These are phyloP conservation scores for Amia ocellicauda DNA, from an alignment of 2,113 vertebrate species.

Conservation along the genomic window DNA sequence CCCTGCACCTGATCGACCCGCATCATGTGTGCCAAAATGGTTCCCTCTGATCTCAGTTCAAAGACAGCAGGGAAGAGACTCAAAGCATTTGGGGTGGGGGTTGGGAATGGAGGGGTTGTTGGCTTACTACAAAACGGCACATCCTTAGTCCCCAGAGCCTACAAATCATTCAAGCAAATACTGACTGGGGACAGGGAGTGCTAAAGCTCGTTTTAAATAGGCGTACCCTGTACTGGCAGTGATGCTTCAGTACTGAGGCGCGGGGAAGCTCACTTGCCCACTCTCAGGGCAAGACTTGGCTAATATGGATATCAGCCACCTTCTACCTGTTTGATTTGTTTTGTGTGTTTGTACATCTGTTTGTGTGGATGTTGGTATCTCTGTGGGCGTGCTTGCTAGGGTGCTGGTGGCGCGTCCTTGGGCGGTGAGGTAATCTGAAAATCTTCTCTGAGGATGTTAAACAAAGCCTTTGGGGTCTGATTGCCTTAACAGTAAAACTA, in stretches of 20 bases:
- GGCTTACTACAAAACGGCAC: constrained; percentile 47
- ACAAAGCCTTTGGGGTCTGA: constrained; percentile 47
- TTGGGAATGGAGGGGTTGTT: constrained; percentile 43
- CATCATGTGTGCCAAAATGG: constrained; percentile 54
- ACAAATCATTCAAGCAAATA: constrained; percentile 60
- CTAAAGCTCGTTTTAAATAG: constrained; percentile 32
- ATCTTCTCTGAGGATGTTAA: constrained; percentile 24
- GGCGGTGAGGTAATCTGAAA: constrained; percentile 25
- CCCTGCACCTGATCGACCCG: constrained; percentile 58
- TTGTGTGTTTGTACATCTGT: constrained; percentile 4
- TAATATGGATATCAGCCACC: constrained; percentile 10
- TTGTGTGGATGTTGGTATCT: constrained; percentile 14
- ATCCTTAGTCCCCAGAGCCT: constrained; percentile 51
- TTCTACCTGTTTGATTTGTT: background rate
- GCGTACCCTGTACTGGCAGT: constrained; percentile 8
- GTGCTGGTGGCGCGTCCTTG: constrained; percentile 37
- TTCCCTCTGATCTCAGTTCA: constrained; percentile 70
- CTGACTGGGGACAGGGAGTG: constrained; percentile 32
- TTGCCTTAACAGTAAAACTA: constrained; percentile 72
- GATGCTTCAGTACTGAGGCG: constrained; percentile 16
- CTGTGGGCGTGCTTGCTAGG: constrained; percentile 16
- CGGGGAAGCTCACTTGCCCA: background rate
- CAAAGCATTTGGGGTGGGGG: constrained; percentile 56
- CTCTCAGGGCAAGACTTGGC: background rate
- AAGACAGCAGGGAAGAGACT: constrained; percentile 65